These are phyloP conservation scores for Drosophila demipolita DNA, from an alignment of 2,888 invertebrate genomes.

Conservation along the genomic window DNA sequence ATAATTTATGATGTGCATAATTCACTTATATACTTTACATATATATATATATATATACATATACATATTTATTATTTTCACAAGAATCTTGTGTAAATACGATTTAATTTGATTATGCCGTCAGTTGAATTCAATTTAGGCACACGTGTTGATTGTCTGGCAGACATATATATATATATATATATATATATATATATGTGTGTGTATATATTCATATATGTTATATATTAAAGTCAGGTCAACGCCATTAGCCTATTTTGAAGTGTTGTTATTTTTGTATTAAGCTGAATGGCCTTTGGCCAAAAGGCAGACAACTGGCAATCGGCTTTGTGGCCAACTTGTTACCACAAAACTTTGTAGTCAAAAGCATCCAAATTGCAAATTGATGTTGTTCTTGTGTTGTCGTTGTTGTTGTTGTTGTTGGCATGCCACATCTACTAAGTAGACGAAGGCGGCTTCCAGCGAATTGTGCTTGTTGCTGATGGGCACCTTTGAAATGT, in stretches of 20 bases:
- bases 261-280: conserved; percentile 46
- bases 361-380: conserved; percentile 36
- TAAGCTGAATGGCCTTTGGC: conserved; percentile 34
- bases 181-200: background rate
- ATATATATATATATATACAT: background rate
- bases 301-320: conserved; percentile 35
- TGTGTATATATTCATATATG: background rate
- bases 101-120: conserved; percentile 8
- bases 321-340: conserved; percentile 65
- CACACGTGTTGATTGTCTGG: background rate
- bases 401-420: conserved; percentile 3
- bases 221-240: background rate
- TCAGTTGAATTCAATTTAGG: conserved; percentile 8
- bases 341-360: conserved; percentile 38
- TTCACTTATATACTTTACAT: background rate
- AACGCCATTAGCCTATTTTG: background rate
- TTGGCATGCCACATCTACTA: conserved; percentile 8
- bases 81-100: background rate
- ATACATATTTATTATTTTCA: background rate
- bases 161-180: background rate
- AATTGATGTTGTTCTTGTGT: conserved; percentile 11
- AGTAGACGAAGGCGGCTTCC: background rate
- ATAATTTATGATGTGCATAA: conserved; percentile 8
- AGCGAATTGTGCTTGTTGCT: conserved; percentile 1
- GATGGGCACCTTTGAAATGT: conserved; percentile 65